Evolutionary conservation across 2,113 vertebrate species (phyloP).

Genomic region (Glaucomys volans): DNA sequence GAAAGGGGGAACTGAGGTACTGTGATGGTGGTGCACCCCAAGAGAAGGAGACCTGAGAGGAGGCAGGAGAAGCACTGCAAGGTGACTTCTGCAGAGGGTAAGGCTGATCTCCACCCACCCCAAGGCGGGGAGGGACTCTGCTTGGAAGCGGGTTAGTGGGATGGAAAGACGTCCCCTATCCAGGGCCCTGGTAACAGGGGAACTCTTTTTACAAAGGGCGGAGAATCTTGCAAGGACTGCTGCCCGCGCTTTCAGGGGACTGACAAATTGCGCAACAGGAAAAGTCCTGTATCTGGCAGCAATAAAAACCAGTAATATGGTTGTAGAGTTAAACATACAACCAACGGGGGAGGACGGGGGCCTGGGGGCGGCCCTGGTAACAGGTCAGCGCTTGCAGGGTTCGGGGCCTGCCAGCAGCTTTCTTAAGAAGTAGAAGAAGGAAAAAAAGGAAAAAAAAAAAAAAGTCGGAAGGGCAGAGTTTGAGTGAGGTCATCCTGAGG

Average conservation of each 20-base stretch:
- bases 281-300: constrained; percentile 76
- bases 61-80: background rate
- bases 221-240: constrained; percentile 70
- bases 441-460: background rate
- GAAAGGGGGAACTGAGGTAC: too few relatives aligned
- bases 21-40: fast-evolving
- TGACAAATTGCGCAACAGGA: constrained; percentile 85
- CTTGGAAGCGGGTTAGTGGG: constrained; percentile 61
- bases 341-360: background rate
- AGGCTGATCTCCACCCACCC: background rate
- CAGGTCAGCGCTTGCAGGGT: constrained; percentile 40
- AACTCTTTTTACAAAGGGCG: background rate
- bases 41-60: background rate
- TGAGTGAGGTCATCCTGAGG: constrained; percentile 65
- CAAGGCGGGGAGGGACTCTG: background rate
- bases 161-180: constrained; percentile 79
- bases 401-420: background rate
- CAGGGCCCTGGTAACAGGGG: constrained; percentile 69
- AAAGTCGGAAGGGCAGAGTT: constrained; percentile 50
- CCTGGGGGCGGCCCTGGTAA: background rate
- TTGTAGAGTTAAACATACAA: background rate
- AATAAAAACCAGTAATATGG: constrained; percentile 66
- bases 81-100: background rate
- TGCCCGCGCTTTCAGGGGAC: constrained; percentile 78
- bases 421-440: background rate